Conservation (phyloP, 2,113 vertebrate genomes). For the Pelusios castaneus region DNA sequence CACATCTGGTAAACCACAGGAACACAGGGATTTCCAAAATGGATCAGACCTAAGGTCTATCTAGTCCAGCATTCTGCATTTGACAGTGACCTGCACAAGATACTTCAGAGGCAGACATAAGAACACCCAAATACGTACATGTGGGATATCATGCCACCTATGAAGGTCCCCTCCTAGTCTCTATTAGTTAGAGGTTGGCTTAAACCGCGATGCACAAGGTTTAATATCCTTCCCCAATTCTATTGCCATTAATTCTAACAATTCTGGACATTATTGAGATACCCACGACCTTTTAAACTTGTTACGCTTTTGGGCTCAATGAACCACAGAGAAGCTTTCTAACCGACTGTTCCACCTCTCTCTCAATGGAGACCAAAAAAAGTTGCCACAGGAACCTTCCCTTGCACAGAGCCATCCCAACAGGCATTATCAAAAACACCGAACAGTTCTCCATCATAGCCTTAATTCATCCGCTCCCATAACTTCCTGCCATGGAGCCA, state of each 20-base stretch:
- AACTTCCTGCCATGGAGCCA: background rate
- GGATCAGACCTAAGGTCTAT: background rate
- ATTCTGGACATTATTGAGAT: background rate
- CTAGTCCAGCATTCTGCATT: background rate
- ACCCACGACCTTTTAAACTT: background rate
- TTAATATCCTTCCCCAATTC: background rate
- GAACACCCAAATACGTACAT: background rate
- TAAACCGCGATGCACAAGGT: background rate
- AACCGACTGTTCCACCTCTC: background rate
- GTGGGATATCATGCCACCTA: background rate
- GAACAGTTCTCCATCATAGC: background rate
- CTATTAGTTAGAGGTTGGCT: background rate
- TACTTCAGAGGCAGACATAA: background rate
- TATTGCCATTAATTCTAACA: background rate
- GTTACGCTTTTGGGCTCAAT: background rate
- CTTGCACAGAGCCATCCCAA: background rate
- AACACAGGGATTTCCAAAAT: background rate
- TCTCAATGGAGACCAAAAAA: background rate
- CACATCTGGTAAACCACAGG: background rate
- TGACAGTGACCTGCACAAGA: background rate
- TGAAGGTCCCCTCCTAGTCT: background rate
- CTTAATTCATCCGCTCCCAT: background rate
- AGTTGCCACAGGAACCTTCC: background rate
- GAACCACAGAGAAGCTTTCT: background rate
- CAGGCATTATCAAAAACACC: background rate